Evolutionary conservation across 2,888 invertebrate species (phyloP).

Genomic region (Nesidiocoris tenuis): DNA sequence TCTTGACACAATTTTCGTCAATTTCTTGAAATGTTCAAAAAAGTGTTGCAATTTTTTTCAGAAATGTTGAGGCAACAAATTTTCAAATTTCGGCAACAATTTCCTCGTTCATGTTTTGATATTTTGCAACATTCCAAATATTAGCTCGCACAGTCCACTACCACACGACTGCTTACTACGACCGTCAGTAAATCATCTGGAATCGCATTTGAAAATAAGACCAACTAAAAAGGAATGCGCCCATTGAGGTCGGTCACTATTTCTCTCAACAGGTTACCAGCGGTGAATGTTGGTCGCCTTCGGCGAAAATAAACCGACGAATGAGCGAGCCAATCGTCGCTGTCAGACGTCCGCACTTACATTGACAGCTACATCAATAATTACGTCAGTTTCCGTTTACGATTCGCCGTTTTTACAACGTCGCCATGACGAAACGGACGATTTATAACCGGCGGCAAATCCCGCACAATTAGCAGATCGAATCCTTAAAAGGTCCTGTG

Average conservation of each 20-base stretch:
- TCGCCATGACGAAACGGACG: background rate
- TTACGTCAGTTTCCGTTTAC: background rate
- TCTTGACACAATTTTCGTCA: no score
- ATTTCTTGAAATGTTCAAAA: no score
- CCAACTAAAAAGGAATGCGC: background rate
- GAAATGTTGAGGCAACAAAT: no score
- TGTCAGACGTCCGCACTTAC: background rate
- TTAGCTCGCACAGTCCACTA: no score
- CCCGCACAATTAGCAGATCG: constrained; percentile 3
- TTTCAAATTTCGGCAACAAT: no score
- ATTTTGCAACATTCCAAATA: no score
- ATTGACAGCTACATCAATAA: background rate
- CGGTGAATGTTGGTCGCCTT: background rate
- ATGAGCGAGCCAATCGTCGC: background rate
- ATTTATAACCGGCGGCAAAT: background rate
- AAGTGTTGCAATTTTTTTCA: no score
- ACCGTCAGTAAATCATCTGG: no score
- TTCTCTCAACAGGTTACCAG: background rate
- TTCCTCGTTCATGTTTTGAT: no score
- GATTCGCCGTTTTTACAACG: background rate
- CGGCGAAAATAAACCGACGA: background rate
- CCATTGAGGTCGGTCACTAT: background rate
- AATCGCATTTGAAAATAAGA: background rate
- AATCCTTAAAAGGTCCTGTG: constrained; percentile 3
- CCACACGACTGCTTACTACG: no score